phyloP scores from a whole-genome alignment of 1,140 invertebrate species.

The Drosophila pectinifera region DNA sequence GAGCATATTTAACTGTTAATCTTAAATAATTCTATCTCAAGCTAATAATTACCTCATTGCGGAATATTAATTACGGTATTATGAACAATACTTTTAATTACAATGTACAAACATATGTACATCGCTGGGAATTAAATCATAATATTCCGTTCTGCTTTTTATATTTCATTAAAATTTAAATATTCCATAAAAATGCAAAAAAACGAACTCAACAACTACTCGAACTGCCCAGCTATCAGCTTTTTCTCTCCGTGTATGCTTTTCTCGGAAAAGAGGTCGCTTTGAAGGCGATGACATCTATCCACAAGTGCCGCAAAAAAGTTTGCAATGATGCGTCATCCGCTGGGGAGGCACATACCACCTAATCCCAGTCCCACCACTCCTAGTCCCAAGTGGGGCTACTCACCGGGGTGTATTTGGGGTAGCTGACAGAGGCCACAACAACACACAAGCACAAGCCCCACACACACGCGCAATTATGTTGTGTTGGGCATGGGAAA shows the following conservation, averaged over 20 bases:
- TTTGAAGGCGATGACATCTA: slow-evolving; percentile 54
- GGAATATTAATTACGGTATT: too few species aligned
- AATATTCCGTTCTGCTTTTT: too few species aligned
- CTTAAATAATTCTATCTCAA: too few species aligned
- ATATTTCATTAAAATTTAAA: too few species aligned
- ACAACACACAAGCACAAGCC: slow-evolving; percentile 10
- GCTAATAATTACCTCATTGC: too few species aligned
- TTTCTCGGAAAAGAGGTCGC: slow-evolving; percentile 50
- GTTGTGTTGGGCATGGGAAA: slow-evolving; percentile 64
- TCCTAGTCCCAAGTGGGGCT: slow-evolving; percentile 7
- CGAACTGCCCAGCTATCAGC: background rate
- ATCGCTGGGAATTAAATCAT: too few species aligned
- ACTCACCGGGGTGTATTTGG: slow-evolving; percentile 22
- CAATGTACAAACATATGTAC: too few species aligned
- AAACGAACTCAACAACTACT: too few species aligned
- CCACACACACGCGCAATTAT: slow-evolving; percentile 47
- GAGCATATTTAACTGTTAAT: too few species aligned
- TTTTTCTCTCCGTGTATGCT: slow-evolving; percentile 2
- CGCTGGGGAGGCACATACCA: slow-evolving; percentile 33
- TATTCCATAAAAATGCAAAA: too few species aligned
- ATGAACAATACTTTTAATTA: too few species aligned
- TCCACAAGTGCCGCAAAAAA: slow-evolving; percentile 51
- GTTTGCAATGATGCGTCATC: slow-evolving; percentile 67
- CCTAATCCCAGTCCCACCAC: slow-evolving; percentile 5
- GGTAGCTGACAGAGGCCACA: slow-evolving; percentile 31